Evolutionary conservation across 1,140 invertebrate genomes (phyloP).

Genomic region (Trachymyrmex cornetzi): DNA sequence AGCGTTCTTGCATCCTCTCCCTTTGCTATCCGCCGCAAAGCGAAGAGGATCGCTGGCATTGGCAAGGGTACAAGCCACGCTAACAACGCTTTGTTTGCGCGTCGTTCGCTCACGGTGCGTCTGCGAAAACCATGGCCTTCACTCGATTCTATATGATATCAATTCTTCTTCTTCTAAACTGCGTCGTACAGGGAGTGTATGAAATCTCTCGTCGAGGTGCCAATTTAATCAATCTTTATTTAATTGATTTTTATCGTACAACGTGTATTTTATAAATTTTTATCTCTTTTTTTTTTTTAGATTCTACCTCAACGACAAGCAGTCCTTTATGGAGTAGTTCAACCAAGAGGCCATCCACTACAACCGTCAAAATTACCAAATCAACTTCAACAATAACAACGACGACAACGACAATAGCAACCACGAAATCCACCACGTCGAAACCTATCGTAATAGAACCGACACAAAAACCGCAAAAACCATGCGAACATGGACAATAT

Average conservation of each 20-base stretch:
- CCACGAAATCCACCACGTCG: conserved; percentile 53
- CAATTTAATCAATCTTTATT: conserved; percentile 3
- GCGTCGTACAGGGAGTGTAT: neutral
- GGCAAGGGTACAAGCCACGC: conserved; percentile 27
- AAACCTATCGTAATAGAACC: conserved; percentile 50
- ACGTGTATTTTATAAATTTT: neutral
- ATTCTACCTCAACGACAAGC: neutral
- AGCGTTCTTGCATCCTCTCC: conserved; percentile 32
- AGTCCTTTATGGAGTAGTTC: conserved; percentile 29
- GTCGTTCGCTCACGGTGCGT: neutral
- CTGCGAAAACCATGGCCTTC: conserved; percentile 29
- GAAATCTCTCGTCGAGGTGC: conserved; percentile 16
- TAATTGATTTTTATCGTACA: neutral
- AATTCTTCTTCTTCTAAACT: neutral
- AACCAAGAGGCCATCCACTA: conserved; percentile 58
- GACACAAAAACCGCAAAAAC: conserved; percentile 69
- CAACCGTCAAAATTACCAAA: conserved; percentile 39
- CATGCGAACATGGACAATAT: conserved; percentile 86
- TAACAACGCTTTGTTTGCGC: neutral
- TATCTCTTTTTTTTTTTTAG: neutral
- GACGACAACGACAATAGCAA: conserved; percentile 30
- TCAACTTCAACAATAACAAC: conserved; percentile 67
- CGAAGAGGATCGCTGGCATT: conserved; percentile 1
- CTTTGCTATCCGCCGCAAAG: neutral
- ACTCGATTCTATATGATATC: neutral